Percentiles rank a stretch among this genome's conserved stretches.
Conservation (phyloP, 2,797 vertebrate species). For the Pipistrellus pipistrellus region DNA sequence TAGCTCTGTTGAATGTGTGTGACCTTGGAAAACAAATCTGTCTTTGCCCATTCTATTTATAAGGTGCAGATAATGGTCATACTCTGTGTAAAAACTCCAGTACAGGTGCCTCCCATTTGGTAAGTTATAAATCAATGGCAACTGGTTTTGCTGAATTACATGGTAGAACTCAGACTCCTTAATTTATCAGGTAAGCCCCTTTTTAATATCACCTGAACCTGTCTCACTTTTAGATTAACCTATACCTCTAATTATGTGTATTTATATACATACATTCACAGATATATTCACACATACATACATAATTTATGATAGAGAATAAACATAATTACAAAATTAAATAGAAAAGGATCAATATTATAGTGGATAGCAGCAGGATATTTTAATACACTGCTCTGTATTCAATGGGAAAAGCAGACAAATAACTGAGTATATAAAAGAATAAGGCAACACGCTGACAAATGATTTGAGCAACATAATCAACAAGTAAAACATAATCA, state of each 20-base stretch:
- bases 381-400: background rate
- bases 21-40: background rate
- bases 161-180: background rate
- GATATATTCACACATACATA: background rate
- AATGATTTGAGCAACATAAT: background rate
- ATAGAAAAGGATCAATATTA: background rate
- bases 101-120: background rate
- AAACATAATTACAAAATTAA: background rate
- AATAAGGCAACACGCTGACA: background rate
- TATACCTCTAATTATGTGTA: background rate
- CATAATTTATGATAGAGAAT: background rate
- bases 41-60: background rate
- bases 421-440: background rate
- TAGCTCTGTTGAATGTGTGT: background rate
- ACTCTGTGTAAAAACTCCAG: background rate
- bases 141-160: background rate
- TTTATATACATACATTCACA: background rate
- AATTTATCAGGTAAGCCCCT: background rate
- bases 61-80: background rate
- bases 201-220: background rate
- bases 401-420: background rate
- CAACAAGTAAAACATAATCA: background rate
- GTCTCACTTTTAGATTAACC: background rate
- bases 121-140: background rate
- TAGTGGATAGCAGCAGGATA: background rate